Evolutionary conservation across 2,888 invertebrate genomes (phyloP), one percentile per base, ranked within the genome.

Genomic region (Heteromyza rotundicornis): DNA sequence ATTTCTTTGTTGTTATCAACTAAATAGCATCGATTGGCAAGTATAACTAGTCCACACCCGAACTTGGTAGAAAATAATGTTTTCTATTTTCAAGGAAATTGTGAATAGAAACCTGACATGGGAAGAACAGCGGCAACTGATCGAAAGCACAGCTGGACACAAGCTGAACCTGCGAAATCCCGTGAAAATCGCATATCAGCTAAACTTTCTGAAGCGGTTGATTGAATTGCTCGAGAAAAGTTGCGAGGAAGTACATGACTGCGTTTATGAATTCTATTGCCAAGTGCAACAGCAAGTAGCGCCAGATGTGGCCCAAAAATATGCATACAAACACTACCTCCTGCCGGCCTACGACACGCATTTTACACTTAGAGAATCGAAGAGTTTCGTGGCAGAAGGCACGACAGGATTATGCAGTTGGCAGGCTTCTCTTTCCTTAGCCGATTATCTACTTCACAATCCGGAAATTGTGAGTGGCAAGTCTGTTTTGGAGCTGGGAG

Each of bases 351-450:
- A 63, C 2, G 74, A 84, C 61, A 75, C 82, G 59, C 77, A 83
- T 35, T 80, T 92, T 32, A 89, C 87, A 14, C 80, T 92, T 56
- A 87, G 87, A 69, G 93, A 93, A 81, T 91, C 89, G 62, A 86
- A 85, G 60, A 89, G 87, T 75, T 87, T 92, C 75, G 90, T 93
- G 68, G 86, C 89, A 0, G 86, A 90, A 79, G 92, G 92, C 24
- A 92, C 93, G 19, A 94, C 93, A 16, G 93, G 93, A 23, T 84
- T 93, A 69, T 88, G 88, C 69, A 90, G 89, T 71, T 93, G 92
- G 92, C 90, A 92, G 89, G 93, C 91, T 36, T 88, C 90, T 0
- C 73, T 89, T 57, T 88, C 88, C 57, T 80, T 94, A 56, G 86
- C 90, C 32, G 90, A 92, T 77, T 94, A 91, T 89, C 86, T 88